phyloP scores from a whole-genome alignment of 2,113 vertebrate genomes.

The Psilopogon haemacephalus region DNA sequence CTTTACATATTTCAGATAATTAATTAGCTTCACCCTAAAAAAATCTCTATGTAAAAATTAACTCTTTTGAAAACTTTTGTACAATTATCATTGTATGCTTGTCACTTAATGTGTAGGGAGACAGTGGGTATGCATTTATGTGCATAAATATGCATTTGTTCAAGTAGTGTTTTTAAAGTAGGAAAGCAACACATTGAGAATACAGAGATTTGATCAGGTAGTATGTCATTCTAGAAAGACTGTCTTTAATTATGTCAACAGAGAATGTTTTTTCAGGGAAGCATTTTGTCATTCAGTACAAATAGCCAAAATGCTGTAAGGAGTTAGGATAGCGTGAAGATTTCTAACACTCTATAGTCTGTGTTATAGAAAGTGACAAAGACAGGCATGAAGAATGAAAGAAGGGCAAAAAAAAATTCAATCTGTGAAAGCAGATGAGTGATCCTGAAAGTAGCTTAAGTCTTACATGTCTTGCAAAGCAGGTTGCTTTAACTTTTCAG shows the following conservation, averaged over 20 bases:
- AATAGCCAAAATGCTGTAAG: neutral
- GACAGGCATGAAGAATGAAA: neutral
- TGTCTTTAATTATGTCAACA: neutral
- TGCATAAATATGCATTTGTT: fast-evolving
- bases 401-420: neutral
- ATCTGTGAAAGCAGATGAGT: neutral
- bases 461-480: neutral
- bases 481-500: neutral
- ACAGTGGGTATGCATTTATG: neutral
- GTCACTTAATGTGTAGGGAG: neutral
- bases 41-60: neutral
- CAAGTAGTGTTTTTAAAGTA: neutral
- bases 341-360: neutral
- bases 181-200: neutral
- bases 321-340: neutral
- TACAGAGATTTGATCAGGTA: neutral
- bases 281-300: neutral
- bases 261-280: neutral
- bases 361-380: neutral
- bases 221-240: neutral
- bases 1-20: neutral
- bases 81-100: neutral
- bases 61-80: neutral
- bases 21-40: neutral
- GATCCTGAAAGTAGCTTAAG: neutral